phyloP scores from a whole-genome alignment of 2,113 vertebrate genomes.

The Passer montanus region DNA sequence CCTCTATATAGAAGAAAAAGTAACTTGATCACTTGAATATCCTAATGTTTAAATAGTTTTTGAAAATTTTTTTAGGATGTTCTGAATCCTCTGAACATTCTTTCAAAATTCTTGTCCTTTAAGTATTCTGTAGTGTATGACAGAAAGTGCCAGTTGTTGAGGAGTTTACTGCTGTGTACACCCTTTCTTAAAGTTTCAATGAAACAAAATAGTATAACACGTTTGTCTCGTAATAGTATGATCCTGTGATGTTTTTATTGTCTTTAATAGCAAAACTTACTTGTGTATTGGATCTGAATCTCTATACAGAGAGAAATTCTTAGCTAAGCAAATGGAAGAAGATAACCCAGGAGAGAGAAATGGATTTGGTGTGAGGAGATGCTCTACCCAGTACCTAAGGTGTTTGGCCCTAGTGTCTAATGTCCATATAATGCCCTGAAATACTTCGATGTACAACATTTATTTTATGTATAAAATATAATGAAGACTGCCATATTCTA shows the following conservation, averaged over 20 bases:
- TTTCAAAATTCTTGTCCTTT: background rate
- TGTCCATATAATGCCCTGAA: slow-evolving; percentile 30
- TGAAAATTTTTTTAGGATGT: background rate
- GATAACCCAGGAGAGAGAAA: slow-evolving; percentile 47
- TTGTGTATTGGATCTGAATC: slow-evolving; percentile 53
- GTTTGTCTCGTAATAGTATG: slow-evolving; percentile 28
- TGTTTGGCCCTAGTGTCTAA: slow-evolving; percentile 53
- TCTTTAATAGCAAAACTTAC: slow-evolving; percentile 57
- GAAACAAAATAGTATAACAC: background rate
- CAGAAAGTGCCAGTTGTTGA: background rate
- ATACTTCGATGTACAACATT: background rate
- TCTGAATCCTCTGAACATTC: background rate
- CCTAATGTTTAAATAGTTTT: background rate
- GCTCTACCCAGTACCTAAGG: slow-evolving; percentile 51
- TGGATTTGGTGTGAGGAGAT: slow-evolving; percentile 62
- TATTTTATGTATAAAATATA: background rate
- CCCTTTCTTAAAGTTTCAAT: background rate
- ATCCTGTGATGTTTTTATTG: slow-evolving; percentile 51
- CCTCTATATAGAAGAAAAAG: background rate
- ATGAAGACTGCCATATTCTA: background rate
- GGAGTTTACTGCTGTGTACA: background rate
- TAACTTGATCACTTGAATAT: background rate
- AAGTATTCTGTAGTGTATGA: background rate
- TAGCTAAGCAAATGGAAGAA: slow-evolving; percentile 63
- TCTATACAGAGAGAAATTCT: slow-evolving; percentile 62